Conservation (phyloP, 2,113 vertebrate species). For the Hippolais icterina region DNA sequence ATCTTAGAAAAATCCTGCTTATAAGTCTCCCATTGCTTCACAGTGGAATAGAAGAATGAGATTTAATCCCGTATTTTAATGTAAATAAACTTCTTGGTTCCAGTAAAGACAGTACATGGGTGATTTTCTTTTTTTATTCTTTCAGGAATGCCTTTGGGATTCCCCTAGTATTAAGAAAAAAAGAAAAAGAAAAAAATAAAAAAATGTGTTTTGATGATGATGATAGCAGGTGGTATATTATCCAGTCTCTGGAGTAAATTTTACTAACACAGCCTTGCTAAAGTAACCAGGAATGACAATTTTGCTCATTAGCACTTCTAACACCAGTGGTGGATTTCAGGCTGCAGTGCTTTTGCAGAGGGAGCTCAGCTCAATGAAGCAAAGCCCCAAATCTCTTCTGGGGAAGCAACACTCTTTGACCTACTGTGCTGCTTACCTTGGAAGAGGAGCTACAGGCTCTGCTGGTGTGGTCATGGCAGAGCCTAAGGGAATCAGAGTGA, state of each 20-base stretch:
- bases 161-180: not conserved
- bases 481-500: not conserved
- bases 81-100: not conserved
- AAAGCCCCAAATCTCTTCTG: not conserved
- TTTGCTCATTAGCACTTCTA: not conserved
- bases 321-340: not conserved
- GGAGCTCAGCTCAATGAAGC: not conserved
- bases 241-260: not conserved
- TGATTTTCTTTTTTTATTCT: not conserved
- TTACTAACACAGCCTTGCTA: not conserved
- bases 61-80: not conserved
- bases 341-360: not conserved
- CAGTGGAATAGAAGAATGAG: not conserved
- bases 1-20: conserved; percentile 1
- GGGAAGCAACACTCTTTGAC: not conserved
- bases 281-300: not conserved
- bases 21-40: not conserved
- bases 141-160: not conserved
- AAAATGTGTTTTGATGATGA: not conserved
- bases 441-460: not conserved
- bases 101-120: not conserved
- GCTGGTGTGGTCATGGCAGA: not conserved
- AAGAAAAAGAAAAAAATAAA: not conserved
- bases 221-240: not conserved
- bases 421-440: not conserved